Evolutionary conservation across 2,113 vertebrate genomes (phyloP).

Genomic region (Mustela nigripes): DNA sequence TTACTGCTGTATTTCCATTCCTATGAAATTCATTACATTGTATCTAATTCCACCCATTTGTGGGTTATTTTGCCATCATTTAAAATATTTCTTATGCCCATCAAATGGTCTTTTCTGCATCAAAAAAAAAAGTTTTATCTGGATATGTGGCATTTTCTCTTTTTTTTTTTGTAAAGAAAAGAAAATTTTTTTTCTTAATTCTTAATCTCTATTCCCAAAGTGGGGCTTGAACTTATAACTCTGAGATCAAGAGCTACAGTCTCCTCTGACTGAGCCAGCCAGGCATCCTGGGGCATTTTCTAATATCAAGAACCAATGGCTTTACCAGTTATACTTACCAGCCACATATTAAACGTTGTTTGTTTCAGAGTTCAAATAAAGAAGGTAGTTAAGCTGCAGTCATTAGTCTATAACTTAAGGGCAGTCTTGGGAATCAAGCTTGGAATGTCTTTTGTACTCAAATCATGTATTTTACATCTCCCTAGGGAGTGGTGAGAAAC

Average conservation of each 20-base stretch:
- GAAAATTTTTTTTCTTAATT: not conserved
- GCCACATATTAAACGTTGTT: not conserved
- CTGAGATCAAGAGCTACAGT: not conserved
- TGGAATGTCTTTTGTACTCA: constrained; percentile 74
- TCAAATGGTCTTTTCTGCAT: not conserved
- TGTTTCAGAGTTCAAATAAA: constrained; percentile 52
- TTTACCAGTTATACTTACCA: not conserved
- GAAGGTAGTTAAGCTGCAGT: not conserved
- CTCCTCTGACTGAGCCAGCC: not conserved
- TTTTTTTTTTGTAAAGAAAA: not conserved
- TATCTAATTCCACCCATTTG: not conserved
- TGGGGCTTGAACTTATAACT: not conserved
- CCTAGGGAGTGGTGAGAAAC: constrained; percentile 83
- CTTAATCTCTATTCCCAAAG: not conserved
- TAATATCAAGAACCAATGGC: not conserved
- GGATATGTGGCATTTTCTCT: not conserved
- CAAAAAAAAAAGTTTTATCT: not conserved
- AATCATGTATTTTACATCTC: constrained; percentile 71
- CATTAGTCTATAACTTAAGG: constrained; percentile 60
- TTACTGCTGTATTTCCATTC: not conserved
- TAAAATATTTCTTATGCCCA: not conserved
- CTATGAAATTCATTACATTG: not conserved
- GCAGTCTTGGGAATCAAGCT: constrained; percentile 29
- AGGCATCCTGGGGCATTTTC: not conserved
- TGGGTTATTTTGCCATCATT: not conserved